Conservation (phyloP, 2,113 vertebrate species). For the Neolamprologus cancellatus region DNA sequence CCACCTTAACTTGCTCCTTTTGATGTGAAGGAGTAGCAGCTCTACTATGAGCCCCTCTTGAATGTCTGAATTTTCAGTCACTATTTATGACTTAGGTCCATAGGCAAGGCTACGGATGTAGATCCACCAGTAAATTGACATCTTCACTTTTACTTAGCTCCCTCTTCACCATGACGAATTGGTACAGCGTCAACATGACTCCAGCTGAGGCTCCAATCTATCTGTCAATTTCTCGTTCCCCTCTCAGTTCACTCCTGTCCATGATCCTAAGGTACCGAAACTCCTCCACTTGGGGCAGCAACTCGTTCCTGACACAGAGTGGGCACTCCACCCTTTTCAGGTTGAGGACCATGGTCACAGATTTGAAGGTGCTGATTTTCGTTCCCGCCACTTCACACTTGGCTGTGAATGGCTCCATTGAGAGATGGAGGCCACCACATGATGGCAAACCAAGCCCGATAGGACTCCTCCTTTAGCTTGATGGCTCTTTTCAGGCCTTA, state of each 20-base stretch:
- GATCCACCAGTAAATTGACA: neutral
- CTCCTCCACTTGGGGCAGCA: neutral
- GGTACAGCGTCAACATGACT: neutral
- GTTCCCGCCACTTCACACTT: neutral
- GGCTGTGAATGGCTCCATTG: neutral
- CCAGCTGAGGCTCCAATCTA: neutral
- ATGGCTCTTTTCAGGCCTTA: neutral
- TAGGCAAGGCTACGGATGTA: neutral
- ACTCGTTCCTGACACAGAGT: neutral
- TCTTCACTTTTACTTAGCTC: neutral
- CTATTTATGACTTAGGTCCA: neutral
- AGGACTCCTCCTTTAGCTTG: neutral
- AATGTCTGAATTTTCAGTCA: neutral
- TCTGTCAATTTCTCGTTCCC: neutral
- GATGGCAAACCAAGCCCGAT: neutral
- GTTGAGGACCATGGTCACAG: neutral
- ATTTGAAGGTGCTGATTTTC: neutral
- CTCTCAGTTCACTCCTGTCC: neutral
- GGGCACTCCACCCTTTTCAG: neutral
- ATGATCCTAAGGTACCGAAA: neutral
- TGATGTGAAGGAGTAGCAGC: neutral
- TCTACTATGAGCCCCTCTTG: neutral
- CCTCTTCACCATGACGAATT: neutral
- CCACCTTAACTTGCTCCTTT: neutral
- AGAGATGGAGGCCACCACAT: neutral